These are phyloP conservation scores for Cichlasoma orientale DNA, from an alignment of 2,797 vertebrate species.

Conservation along the genomic window DNA sequence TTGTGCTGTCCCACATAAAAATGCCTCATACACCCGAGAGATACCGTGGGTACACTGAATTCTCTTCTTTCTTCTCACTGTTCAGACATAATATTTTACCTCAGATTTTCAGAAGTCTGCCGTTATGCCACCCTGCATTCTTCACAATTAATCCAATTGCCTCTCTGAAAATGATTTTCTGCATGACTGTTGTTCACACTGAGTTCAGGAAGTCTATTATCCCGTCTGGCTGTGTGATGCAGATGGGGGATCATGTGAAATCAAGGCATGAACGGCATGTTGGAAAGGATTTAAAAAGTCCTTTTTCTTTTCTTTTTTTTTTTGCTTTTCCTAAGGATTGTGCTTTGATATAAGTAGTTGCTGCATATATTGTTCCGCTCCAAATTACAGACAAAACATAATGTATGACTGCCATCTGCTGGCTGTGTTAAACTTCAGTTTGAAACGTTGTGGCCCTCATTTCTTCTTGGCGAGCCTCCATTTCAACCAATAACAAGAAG, in stretches of 20 bases:
- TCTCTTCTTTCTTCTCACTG: neutral
- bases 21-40: constrained; percentile 53
- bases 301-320: neutral
- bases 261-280: neutral
- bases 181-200: constrained; percentile 22
- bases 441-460: neutral
- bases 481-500: neutral
- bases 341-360: neutral
- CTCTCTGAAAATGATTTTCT: constrained; percentile 38
- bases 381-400: neutral
- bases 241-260: neutral
- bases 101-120: constrained; percentile 16
- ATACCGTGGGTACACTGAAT: constrained; percentile 14
- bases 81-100: neutral
- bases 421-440: constrained; percentile 6
- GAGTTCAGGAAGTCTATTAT: neutral
- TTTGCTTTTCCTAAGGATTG: neutral
- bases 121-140: constrained; percentile 17
- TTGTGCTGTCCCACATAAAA: constrained; percentile 9
- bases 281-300: neutral
- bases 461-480: neutral
- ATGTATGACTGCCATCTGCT: constrained; percentile 64
- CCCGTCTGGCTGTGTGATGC: neutral
- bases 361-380: constrained; percentile 21
- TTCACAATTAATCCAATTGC: constrained; percentile 32